Conservation (phyloP, 2,797 vertebrate species). For the Galagoides demidoff region DNA sequence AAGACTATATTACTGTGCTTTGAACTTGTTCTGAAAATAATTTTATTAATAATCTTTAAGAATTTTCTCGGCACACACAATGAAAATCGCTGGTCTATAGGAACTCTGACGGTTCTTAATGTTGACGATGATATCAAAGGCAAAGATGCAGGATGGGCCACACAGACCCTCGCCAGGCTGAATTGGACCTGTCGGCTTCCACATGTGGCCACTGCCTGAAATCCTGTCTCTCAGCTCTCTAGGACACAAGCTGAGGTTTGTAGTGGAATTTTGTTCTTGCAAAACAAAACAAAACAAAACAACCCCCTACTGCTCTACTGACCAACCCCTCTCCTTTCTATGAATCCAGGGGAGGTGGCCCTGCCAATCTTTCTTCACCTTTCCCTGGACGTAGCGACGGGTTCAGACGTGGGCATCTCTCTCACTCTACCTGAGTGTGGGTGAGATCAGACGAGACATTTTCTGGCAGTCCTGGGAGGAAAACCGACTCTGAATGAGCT, state of each 20-base stretch:
- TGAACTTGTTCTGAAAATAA: too few relatives aligned
- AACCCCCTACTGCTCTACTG: too few relatives aligned
- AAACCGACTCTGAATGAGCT: not conserved
- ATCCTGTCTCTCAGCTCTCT: too few relatives aligned
- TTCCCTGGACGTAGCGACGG: not conserved
- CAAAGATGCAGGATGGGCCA: not conserved
- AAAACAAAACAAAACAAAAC: not conserved
- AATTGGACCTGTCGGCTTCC: not conserved
- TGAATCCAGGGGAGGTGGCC: not conserved
- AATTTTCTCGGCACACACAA: too few relatives aligned
- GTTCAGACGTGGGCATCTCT: not conserved
- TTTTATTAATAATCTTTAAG: too few relatives aligned
- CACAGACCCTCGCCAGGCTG: not conserved
- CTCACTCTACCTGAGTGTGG: not conserved
- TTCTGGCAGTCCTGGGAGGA: not conserved
- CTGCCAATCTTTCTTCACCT: not conserved
- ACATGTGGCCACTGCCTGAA: not conserved
- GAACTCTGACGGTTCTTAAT: not conserved
- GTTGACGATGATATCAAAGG: not conserved
- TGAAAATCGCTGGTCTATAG: too few relatives aligned
- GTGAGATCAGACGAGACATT: not conserved
- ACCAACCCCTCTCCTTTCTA: not conserved
- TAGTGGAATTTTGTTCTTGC: not conserved
- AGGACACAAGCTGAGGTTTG: not conserved
- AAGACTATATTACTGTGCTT: too few relatives aligned